These are phyloP conservation scores for Tachyglossus aculeatus DNA, from an alignment of 2,797 vertebrate species.

Conservation along the genomic window DNA sequence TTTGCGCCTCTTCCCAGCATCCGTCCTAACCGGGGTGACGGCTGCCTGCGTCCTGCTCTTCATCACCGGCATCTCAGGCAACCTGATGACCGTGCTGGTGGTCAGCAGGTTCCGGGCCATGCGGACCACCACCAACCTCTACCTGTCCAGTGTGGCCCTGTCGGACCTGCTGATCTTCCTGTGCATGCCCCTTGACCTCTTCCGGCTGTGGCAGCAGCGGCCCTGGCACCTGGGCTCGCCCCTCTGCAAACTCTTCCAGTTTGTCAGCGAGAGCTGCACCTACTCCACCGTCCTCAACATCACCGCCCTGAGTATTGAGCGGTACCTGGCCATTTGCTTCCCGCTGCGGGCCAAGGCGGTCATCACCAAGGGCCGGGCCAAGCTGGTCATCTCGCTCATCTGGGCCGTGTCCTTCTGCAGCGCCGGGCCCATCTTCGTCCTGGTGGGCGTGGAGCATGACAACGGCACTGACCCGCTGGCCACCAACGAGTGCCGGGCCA, in stretches of 20 bases:
- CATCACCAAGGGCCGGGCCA: constrained; percentile 91
- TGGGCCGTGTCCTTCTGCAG: constrained; percentile 90
- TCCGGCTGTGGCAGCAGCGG: constrained; percentile 93
- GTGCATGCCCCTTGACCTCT: constrained; percentile 96
- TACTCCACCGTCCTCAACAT: constrained; percentile 97
- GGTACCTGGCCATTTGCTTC: constrained; percentile 96
- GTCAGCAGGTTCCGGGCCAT: constrained; percentile 92
- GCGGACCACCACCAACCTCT: constrained; percentile 96
- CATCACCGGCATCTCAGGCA: constrained; percentile 86
- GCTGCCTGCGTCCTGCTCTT: constrained; percentile 88
- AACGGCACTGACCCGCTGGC: constrained; percentile 79
- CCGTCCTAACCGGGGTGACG: constrained; percentile 87
- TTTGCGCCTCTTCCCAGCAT: constrained; percentile 81
- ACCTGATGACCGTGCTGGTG: constrained; percentile 93
- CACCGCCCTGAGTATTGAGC: constrained; percentile 94
- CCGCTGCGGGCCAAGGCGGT: constrained; percentile 92
- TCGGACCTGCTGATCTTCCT: constrained; percentile 96
- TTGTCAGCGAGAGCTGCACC: constrained; percentile 94
- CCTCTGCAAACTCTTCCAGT: constrained; percentile 97
- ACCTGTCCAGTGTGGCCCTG: constrained; percentile 97
- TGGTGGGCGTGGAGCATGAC: constrained; percentile 93
- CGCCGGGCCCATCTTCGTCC: constrained; percentile 92
- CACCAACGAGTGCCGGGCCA: constrained; percentile 93
- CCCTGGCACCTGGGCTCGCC: constrained; percentile 93
- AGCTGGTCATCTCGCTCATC: constrained; percentile 86